phyloP scores from a whole-genome alignment of 2,113 vertebrate genomes.

The Pitta sordida region DNA sequence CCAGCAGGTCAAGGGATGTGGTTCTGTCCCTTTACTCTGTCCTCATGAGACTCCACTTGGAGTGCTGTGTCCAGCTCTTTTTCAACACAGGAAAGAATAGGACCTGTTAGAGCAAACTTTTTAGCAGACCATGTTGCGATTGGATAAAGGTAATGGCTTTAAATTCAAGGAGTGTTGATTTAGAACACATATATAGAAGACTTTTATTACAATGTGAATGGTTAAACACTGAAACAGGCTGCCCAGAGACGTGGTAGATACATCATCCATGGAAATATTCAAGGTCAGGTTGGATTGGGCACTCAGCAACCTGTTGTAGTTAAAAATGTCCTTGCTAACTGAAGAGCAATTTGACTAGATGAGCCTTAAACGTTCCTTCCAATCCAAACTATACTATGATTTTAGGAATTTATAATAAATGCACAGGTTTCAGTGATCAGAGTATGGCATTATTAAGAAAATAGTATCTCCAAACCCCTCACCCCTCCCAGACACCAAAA shows the following conservation, averaged over 20 bases:
- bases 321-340: neutral
- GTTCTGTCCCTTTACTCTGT: neutral
- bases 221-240: neutral
- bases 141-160: neutral
- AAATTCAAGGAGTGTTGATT: neutral
- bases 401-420: neutral
- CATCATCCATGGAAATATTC: neutral
- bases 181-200: neutral
- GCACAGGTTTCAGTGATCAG: neutral
- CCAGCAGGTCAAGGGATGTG: neutral
- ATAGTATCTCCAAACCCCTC: neutral
- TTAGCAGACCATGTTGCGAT: neutral
- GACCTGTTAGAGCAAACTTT: rapidly evolving
- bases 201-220: neutral
- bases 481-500: no score
- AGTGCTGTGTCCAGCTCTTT: neutral
- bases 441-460: neutral
- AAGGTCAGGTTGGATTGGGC: neutral
- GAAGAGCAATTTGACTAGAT: neutral
- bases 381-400: neutral
- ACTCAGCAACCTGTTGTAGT: neutral
- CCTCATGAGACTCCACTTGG: neutral
- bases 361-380: neutral
- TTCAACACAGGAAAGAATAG: neutral
- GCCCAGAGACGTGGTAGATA: neutral